These are phyloP conservation scores for Amphiura filiformis DNA, from an alignment of 35 echinoderm and acorn worm species.

Conservation along the genomic window DNA sequence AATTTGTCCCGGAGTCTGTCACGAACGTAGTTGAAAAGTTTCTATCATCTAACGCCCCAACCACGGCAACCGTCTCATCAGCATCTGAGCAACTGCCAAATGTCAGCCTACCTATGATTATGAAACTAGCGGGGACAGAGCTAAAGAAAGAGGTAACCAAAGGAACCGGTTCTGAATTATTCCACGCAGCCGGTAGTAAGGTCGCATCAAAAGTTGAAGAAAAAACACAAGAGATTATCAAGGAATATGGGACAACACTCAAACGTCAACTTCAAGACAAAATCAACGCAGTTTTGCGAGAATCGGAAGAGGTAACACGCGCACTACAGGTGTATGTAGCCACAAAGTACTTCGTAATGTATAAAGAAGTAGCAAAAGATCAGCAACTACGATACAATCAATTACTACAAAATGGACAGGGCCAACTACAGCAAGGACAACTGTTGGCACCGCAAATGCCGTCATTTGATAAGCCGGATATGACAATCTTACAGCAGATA, in stretches of 20 bases:
- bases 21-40: neutral
- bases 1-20: conserved; percentile 1
- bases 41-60: neutral
- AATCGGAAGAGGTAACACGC: neutral
- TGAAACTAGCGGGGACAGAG: neutral
- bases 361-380: neutral
- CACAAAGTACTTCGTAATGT: neutral
- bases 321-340: neutral
- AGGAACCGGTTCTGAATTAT: neutral
- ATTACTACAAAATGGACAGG: neutral
- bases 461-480: neutral
- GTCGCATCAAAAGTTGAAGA: neutral
- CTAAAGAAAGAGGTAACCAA: neutral
- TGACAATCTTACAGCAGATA: neutral
- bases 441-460: neutral
- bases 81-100: neutral
- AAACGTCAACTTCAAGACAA: neutral
- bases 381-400: neutral
- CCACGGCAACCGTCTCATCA: neutral
- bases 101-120: neutral
- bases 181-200: neutral
- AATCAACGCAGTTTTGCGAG: neutral
- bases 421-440: neutral
- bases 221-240: neutral
- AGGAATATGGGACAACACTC: neutral